phyloP scores from a whole-genome alignment of 2,113 vertebrate genomes.

The Sylvietta virens region DNA sequence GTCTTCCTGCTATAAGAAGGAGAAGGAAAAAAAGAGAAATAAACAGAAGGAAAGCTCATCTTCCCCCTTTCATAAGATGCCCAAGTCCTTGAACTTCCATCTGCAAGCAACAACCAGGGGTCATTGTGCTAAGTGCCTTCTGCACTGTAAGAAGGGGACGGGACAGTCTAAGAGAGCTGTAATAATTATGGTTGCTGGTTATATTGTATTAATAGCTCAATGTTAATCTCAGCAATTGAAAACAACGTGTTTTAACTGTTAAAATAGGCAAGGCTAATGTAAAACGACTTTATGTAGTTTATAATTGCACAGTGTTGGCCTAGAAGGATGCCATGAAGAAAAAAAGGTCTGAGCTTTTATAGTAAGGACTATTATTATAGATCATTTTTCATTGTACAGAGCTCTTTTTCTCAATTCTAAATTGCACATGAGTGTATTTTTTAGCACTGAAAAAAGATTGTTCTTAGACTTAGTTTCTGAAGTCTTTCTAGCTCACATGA shows the following conservation, averaged over 20 bases:
- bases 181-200: neutral
- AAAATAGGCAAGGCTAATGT: neutral
- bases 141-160: neutral
- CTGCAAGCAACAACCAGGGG: neutral
- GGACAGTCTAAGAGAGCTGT: neutral
- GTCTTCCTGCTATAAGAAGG: rapidly evolving
- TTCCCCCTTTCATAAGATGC: neutral
- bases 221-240: neutral
- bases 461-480: neutral
- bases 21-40: neutral
- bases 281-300: rapidly evolving
- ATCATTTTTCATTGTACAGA: neutral
- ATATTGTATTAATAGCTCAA: rapidly evolving
- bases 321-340: neutral
- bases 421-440: neutral
- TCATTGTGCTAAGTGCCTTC: neutral
- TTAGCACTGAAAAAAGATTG: neutral
- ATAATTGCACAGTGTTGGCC: rapidly evolving
- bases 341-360: rapidly evolving
- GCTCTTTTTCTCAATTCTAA: neutral
- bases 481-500: rapidly evolving
- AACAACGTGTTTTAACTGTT: neutral
- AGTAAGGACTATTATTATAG: neutral
- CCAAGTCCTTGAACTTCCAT: neutral
- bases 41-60: neutral